phyloP scores from a whole-genome alignment of 2,797 vertebrate genomes.

The Parauchenoglanis ngamensis region DNA sequence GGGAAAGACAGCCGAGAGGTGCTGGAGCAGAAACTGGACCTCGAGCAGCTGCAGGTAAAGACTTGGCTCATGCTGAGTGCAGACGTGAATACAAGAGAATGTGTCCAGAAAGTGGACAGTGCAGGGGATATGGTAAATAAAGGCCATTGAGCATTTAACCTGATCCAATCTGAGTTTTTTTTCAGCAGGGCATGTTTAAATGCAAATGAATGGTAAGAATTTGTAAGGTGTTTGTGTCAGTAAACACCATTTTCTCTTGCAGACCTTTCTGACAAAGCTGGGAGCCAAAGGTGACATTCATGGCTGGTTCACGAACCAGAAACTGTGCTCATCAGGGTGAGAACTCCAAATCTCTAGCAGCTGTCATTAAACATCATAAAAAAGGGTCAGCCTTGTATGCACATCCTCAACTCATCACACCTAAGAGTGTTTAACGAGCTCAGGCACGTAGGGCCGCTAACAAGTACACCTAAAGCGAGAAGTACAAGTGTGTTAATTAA shows the following conservation, averaged over 20 bases:
- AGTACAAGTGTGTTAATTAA: neutral
- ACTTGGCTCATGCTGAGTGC: conserved; percentile 2
- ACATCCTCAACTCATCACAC: neutral
- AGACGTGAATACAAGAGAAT: neutral
- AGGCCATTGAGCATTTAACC: too few relatives aligned
- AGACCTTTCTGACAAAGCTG: conserved; percentile 81
- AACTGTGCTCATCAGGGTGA: conserved; percentile 70
- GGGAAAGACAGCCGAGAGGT: conserved; percentile 73
- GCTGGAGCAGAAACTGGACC: conserved; percentile 81
- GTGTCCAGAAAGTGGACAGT: neutral
- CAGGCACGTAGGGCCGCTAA: neutral
- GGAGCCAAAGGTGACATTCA: conserved; percentile 79
- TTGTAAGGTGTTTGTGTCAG: neutral
- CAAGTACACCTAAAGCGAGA: conserved; percentile 6
- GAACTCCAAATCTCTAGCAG: conserved; percentile 11
- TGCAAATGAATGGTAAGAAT: neutral
- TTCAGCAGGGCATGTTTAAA: neutral
- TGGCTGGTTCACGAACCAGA: conserved; percentile 78
- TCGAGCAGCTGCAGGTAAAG: conserved; percentile 81
- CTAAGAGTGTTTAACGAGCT: conserved; percentile 2
- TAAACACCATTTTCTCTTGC: conserved; percentile 29
- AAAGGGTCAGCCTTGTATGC: neutral
- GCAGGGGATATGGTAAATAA: neutral
- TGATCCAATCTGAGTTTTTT: neutral
- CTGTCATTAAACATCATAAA: neutral